Conservation (phyloP, 2,888 invertebrate species). For the Agrochola macilenta region DNA sequence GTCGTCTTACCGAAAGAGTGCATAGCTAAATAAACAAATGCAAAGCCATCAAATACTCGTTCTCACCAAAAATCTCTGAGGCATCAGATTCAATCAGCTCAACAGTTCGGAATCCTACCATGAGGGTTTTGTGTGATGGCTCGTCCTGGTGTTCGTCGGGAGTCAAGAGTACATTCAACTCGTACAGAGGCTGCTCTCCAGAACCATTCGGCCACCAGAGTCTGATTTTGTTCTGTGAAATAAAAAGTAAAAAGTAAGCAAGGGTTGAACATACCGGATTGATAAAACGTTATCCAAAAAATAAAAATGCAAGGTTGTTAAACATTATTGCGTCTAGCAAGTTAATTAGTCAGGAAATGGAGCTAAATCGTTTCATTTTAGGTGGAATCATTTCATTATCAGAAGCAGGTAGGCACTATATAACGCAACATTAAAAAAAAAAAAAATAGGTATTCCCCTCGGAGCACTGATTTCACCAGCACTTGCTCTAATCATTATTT, state of each 20-base stretch:
- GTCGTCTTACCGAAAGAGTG: not conserved
- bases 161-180: conserved; percentile 89
- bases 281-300: not conserved
- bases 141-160: conserved; percentile 76
- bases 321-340: not conserved
- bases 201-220: conserved; percentile 99
- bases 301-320: not conserved
- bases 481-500: no score
- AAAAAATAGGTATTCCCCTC: no score
- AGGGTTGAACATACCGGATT: not conserved
- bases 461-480: no score
- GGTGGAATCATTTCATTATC: not conserved
- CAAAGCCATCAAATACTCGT: not conserved
- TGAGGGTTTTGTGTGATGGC: conserved; percentile 87
- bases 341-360: not conserved
- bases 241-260: conserved; percentile 26
- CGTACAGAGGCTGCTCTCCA: conserved; percentile 95
- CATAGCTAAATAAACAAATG: not conserved
- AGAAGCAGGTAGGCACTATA: no score
- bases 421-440: no score
- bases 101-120: conserved; percentile 96
- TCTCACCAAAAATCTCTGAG: conserved; percentile 76
- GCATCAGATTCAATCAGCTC: conserved; percentile 94
- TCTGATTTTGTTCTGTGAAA: conserved; percentile 80
- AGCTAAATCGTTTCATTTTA: no score